phyloP scores from a whole-genome alignment of 1,140 invertebrate genomes.

The Hydropsyche tenuis region DNA sequence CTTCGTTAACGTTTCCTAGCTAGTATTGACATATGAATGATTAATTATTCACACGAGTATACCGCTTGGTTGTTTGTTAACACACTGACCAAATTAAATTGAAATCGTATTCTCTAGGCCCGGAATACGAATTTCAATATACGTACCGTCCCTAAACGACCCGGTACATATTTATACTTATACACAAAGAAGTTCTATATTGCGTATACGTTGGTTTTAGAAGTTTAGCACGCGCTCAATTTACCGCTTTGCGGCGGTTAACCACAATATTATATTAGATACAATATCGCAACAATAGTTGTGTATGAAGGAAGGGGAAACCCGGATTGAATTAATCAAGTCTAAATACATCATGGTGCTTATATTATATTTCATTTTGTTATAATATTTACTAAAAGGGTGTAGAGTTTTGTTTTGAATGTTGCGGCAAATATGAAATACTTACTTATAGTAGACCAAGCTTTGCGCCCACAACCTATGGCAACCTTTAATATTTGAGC shows the following conservation, averaged over 20 bases:
- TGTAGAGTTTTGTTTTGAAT: neutral
- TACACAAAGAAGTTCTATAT: neutral
- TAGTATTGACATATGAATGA: too few species aligned
- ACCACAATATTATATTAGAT: slow-evolving; percentile 15
- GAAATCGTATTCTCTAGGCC: too few species aligned
- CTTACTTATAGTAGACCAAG: neutral
- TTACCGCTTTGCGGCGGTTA: slow-evolving; percentile 15
- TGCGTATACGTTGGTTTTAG: neutral
- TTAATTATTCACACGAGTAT: too few species aligned
- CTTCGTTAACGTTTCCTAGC: too few species aligned
- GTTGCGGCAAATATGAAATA: neutral
- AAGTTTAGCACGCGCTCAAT: slow-evolving; percentile 19
- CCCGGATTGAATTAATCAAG: slow-evolving; percentile 24
- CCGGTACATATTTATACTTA: too few species aligned
- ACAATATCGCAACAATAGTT: slow-evolving; percentile 9
- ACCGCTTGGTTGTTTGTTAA: too few species aligned
- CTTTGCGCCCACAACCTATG: neutral
- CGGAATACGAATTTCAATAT: too few species aligned
- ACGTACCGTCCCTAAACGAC: too few species aligned
- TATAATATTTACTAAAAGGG: neutral
- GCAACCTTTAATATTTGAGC: neutral
- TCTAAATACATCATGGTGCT: slow-evolving; percentile 3
- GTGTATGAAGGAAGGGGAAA: neutral
- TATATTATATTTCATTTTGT: neutral
- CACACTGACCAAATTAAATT: too few species aligned